These are phyloP conservation scores for Lithophane socia DNA, from an alignment of 2,888 invertebrate species.

Conservation along the genomic window DNA sequence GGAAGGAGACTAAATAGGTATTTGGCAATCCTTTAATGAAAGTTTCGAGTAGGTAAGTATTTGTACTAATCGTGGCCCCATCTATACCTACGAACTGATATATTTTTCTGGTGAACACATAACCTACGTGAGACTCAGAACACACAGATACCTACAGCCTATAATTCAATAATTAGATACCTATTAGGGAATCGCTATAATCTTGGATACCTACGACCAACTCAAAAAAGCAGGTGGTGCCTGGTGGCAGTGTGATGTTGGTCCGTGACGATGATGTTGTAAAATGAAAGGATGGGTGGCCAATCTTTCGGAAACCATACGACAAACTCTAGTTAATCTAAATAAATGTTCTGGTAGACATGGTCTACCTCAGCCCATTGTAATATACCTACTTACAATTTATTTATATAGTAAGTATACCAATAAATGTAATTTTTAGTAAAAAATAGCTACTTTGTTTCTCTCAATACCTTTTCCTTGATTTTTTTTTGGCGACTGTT, in stretches of 20 bases:
- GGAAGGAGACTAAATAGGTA: background rate
- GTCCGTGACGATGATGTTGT: background rate
- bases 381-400: conserved; percentile 29
- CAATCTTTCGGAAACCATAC: conserved; percentile 30
- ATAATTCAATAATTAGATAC: background rate
- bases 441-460: conserved; percentile 21
- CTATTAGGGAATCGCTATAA: background rate
- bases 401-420: conserved; percentile 28
- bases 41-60: conserved; percentile 23
- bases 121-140: background rate
- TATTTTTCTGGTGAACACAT: background rate
- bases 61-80: background rate
- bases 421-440: conserved; percentile 43
- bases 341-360: conserved; percentile 19
- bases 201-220: background rate
- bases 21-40: background rate
- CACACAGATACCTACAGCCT: background rate
- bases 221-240: background rate
- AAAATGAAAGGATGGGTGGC: background rate
- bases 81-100: background rate
- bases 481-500: background rate
- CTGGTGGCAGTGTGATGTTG: conserved; percentile 14
- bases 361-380: conserved; percentile 49
- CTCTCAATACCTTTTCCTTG: background rate
- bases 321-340: conserved; percentile 20